Evolutionary conservation across 2,797 vertebrate genomes (phyloP).

Genomic region (Acanthopagrus latus): DNA sequence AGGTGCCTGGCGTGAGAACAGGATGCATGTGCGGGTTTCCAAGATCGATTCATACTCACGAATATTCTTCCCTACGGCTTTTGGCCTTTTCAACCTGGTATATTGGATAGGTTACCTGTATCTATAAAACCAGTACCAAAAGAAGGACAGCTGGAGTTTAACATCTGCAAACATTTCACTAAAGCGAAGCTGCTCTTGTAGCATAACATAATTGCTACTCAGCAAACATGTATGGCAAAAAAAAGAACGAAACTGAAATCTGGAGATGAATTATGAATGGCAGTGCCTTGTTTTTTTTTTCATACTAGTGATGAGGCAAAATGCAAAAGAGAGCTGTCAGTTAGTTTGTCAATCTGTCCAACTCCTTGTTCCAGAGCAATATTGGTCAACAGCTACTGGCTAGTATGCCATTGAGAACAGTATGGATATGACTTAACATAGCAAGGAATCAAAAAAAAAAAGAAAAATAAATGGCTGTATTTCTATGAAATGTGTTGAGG

Average conservation of each 20-base stretch:
- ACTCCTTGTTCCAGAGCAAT: not conserved
- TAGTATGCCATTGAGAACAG: not conserved
- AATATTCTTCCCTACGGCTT: constrained; percentile 97
- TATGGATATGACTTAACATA: not conserved
- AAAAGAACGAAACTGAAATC: not conserved
- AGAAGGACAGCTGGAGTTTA: constrained; percentile 45
- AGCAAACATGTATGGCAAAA: constrained; percentile 1
- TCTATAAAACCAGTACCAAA: constrained; percentile 82
- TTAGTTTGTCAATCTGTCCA: not conserved
- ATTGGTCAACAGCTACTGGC: not conserved
- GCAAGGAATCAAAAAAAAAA: not conserved
- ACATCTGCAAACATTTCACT: constrained; percentile 41
- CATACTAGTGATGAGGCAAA: not conserved
- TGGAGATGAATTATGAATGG: constrained; percentile 1
- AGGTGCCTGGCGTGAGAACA: constrained; percentile 94
- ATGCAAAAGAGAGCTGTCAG: not conserved
- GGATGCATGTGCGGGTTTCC: constrained; percentile 94
- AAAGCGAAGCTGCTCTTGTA: constrained; percentile 33
- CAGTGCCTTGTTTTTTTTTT: constrained; percentile 32
- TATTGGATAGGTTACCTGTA: constrained; percentile 98
- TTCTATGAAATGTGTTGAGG: not conserved
- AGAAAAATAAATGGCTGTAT: not conserved
- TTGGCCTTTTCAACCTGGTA: constrained; percentile 96
- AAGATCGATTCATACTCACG: constrained; percentile 96
- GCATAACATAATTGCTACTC: not conserved